Base-by-base conservation (phyloP, 1,140 invertebrate species). In the Spodoptera litura region DNA sequence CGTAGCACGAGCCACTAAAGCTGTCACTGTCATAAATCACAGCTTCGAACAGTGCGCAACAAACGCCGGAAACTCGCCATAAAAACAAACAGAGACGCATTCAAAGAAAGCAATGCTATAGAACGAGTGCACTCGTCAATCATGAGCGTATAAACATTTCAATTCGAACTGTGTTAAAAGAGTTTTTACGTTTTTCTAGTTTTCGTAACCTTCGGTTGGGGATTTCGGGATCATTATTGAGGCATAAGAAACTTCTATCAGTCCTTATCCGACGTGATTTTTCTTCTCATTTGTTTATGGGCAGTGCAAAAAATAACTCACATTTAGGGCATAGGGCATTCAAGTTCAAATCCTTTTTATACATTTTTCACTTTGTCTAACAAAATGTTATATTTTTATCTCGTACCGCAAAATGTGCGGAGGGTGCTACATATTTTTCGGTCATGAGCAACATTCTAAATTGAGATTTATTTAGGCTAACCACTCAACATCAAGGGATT, bases 1-100 rank as follows among this genome's bases (percentile, higher is more conserved):
- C 11, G 31, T 44, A 73, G 35, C 55, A 20, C 71, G 49, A 49
- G 51, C 31, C 35, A 51, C n/a, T 59, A 49, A 73, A 73, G 38
- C 56, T 73, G 71, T 73, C 55, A 75, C n/a, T 53, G 58, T 52
- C n/a, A 62, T 52, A 75, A 75, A 59, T 75, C 53, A 75, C 49
- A 13, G 59, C 58, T 75, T 59, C 51, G 64, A 66, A 76, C 73
- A 64, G 61, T 55, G 27, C 61, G 52, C 27, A 78, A 83, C 84
- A 85, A 82, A 84, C 70, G 73, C 80, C 81, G 85, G 85, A 86
- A 84, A 81, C 66, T 64, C 25, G 55, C 79, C 81, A 78, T 84
- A 83, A 82, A 81, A 82, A 80, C 83, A 81, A 81, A 81, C 78
- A 74, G 62, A 78, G 76, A 68, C 70, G 71, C 64, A 64, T 81